A percentile compares a stretch with the other conserved stretches of the same genome.
These are phyloP conservation scores for Metridium senile DNA, from an alignment of 92 coral and sea anemone species.

Conservation along the genomic window DNA sequence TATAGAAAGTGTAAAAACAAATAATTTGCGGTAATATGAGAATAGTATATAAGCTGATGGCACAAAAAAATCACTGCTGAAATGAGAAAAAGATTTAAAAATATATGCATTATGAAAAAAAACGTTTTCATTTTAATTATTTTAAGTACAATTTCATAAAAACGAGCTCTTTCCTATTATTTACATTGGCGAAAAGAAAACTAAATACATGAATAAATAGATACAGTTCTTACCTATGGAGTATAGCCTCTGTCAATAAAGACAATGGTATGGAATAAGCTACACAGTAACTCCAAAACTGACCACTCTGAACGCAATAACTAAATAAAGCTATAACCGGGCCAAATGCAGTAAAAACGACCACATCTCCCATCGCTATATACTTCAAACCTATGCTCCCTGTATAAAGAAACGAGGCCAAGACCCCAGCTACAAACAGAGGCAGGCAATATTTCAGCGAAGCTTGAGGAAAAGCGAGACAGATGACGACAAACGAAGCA, in stretches of 20 bases:
- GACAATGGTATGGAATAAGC: slow-evolving; percentile 48
- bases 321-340: slow-evolving; percentile 61
- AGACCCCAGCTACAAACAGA: slow-evolving; percentile 45
- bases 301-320: slow-evolving; percentile 58
- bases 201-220: neutral
- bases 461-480: slow-evolving; percentile 38
- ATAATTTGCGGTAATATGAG: too few relatives aligned
- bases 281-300: slow-evolving; percentile 31
- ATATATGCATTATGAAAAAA: too few relatives aligned
- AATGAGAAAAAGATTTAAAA: too few relatives aligned
- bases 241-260: neutral
- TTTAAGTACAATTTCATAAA: too few relatives aligned
- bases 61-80: too few relatives aligned
- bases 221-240: neutral
- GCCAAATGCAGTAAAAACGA: slow-evolving; percentile 62
- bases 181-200: too few relatives aligned
- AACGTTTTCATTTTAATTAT: too few relatives aligned
- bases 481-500: slow-evolving; percentile 38
- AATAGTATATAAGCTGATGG: too few relatives aligned
- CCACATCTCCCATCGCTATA: slow-evolving; percentile 70
- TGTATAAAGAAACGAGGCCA: slow-evolving; percentile 70
- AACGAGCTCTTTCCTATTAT: too few relatives aligned
- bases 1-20: too few relatives aligned
- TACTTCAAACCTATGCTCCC: slow-evolving; percentile 79
- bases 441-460: slow-evolving; percentile 21